These are phyloP conservation scores for Semibalanus balanoides DNA, from an alignment of 1,140 invertebrate species.

Conservation along the genomic window DNA sequence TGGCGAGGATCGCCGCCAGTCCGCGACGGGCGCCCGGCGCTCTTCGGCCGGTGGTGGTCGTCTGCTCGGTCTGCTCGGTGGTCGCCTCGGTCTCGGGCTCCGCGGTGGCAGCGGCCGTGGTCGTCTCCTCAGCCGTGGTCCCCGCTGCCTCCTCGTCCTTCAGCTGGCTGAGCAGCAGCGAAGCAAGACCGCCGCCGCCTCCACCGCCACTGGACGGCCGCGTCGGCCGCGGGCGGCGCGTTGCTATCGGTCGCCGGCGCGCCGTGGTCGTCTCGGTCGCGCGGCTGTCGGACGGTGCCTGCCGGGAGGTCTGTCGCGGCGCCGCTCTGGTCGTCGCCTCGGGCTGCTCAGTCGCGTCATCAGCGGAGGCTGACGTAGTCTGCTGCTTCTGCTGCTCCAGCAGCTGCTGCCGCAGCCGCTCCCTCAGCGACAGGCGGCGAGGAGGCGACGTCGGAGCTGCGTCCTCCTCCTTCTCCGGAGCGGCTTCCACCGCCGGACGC, in stretches of 20 bases:
- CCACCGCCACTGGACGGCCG: background rate
- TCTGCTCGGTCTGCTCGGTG: background rate
- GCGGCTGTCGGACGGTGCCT: too few species aligned
- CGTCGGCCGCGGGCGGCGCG: too few species aligned
- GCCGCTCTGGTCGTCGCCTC: too few species aligned
- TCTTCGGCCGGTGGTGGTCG: background rate
- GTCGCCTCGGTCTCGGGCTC: background rate
- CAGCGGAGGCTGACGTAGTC: background rate
- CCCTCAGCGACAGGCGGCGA: background rate
- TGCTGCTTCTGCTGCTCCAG: background rate
- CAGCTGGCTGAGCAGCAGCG: background rate
- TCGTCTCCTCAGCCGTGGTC: background rate
- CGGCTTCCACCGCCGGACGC: background rate
- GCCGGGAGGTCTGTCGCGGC: too few species aligned
- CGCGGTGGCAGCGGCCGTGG: background rate
- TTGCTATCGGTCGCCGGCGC: background rate
- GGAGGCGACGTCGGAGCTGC: too few species aligned
- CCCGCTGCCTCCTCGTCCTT: background rate
- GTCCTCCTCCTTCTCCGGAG: background rate
- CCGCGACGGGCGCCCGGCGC: background rate
- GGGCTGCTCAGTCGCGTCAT: background rate
- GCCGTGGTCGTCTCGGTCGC: background rate
- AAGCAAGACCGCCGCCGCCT: background rate
- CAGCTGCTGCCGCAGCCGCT: background rate
- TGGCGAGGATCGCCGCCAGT: conserved; percentile 12